phyloP scores from a whole-genome alignment of 2,113 vertebrate genomes.

The Artemisiospiza belli region DNA sequence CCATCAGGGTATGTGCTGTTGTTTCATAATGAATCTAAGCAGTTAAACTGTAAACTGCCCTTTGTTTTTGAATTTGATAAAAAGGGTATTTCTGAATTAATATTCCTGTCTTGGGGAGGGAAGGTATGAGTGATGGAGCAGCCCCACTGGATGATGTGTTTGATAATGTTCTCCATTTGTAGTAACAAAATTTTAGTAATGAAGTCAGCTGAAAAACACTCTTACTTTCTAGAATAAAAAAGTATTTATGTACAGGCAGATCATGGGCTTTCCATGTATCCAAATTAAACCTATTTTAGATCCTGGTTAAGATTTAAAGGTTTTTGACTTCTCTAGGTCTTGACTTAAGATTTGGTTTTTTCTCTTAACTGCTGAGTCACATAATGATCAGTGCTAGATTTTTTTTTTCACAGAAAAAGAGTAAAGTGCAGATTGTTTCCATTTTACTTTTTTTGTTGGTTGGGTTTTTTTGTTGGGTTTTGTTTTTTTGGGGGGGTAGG shows the following conservation, averaged over 20 bases:
- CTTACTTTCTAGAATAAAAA: background rate
- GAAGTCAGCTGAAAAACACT: background rate
- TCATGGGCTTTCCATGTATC: background rate
- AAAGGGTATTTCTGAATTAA: background rate
- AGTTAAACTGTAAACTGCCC: background rate
- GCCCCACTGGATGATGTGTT: background rate
- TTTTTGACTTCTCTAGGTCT: background rate
- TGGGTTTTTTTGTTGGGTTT: background rate
- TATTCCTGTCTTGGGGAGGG: background rate
- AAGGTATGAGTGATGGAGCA: background rate
- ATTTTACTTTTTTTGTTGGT: background rate
- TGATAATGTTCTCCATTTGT: background rate
- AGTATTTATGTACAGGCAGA: background rate
- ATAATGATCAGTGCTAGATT: background rate
- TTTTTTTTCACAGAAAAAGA: background rate
- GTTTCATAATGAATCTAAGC: background rate
- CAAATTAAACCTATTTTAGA: background rate
- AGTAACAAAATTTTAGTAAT: background rate
- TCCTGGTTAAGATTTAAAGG: background rate
- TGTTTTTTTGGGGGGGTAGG: background rate
- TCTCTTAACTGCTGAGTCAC: background rate
- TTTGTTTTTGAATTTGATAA: background rate
- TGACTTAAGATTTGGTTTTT: background rate
- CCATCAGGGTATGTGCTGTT: conserved; percentile 82
- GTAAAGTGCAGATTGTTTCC: background rate